Percentiles rank a stretch among this genome's conserved stretches.
Conservation (phyloP, 1,140 invertebrate genomes). For the Caenorhabditis brenneri region DNA sequence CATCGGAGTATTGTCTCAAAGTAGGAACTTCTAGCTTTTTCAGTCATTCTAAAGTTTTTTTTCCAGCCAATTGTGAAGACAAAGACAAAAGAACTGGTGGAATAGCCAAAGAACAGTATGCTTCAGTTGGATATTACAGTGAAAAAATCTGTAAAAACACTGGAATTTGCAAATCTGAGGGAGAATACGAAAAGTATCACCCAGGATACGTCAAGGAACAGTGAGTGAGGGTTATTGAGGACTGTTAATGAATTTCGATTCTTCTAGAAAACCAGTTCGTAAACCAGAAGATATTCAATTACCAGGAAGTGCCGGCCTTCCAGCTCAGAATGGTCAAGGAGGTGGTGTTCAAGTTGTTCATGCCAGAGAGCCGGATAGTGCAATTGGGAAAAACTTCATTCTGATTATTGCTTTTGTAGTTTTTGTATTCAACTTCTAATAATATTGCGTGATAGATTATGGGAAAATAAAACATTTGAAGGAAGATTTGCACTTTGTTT, state of each 20-base stretch:
- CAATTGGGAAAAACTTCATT: background rate
- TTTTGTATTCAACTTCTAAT: no score
- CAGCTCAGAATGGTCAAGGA: background rate
- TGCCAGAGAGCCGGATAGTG: background rate
- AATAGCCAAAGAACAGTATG: background rate
- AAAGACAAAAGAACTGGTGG: background rate
- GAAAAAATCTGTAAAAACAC: background rate
- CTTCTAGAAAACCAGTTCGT: background rate
- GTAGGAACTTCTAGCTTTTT: background rate
- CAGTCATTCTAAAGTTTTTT: background rate
- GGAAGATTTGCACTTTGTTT: no score
- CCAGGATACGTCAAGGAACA: background rate
- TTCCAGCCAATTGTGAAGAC: background rate
- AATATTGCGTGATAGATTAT: no score
- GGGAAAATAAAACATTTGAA: no score
- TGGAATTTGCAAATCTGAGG: background rate
- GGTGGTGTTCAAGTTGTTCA: background rate
- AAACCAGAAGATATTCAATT: background rate
- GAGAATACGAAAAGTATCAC: background rate
- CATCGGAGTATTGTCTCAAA: background rate
- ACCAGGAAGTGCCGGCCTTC: no score
- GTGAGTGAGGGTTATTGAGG: background rate
- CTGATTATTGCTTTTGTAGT: no score
- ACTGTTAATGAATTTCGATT: background rate
- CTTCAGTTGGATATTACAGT: slow-evolving; percentile 3